A percentile compares a stretch with the other conserved stretches of the same genome.
Evolutionary conservation across 2,113 vertebrate genomes (phyloP).

Genomic region (Holacanthus passer): DNA sequence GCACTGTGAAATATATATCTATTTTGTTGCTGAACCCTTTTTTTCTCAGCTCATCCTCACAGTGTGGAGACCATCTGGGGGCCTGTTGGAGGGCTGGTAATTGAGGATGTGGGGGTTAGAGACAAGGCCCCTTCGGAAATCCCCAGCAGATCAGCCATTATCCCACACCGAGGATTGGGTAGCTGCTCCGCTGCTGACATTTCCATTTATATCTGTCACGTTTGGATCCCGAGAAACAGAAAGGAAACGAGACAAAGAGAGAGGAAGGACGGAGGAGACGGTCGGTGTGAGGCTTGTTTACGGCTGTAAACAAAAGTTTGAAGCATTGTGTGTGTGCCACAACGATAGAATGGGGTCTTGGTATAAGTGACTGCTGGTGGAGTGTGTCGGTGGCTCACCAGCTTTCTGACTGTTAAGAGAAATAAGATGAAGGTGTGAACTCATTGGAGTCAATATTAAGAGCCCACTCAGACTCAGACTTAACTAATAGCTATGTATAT

Average conservation of each 20-base stretch:
- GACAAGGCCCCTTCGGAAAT: constrained; percentile 42
- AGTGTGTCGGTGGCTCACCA: constrained; percentile 5
- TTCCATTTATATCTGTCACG: constrained; percentile 70
- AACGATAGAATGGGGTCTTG: constrained; percentile 27
- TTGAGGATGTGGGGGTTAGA: constrained; percentile 60
- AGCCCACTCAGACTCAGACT: background rate
- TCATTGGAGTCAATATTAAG: constrained; percentile 1
- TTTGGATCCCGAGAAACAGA: constrained; percentile 38
- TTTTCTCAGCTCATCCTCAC: constrained; percentile 12
- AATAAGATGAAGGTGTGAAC: constrained; percentile 3
- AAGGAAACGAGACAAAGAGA: constrained; percentile 6
- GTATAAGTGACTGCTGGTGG: constrained; percentile 25
- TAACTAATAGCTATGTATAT: background rate
- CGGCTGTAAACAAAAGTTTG: constrained; percentile 35
- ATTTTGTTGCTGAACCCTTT: background rate
- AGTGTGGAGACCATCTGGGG: constrained; percentile 35
- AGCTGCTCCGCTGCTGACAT: constrained; percentile 56
- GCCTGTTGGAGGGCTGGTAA: constrained; percentile 54
- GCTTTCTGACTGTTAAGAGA: background rate
- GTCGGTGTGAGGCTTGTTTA: constrained; percentile 37
- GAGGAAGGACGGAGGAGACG: constrained; percentile 13
- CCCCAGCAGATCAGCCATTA: constrained; percentile 68
- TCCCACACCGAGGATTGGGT: constrained; percentile 41
- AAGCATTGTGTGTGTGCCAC: background rate
- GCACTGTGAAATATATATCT: background rate